Percentiles rank a stretch among this genome's conserved stretches.
These are phyloP conservation scores for Drosophila seguyi DNA, from an alignment of 1,140 invertebrate species.

Conservation along the genomic window DNA sequence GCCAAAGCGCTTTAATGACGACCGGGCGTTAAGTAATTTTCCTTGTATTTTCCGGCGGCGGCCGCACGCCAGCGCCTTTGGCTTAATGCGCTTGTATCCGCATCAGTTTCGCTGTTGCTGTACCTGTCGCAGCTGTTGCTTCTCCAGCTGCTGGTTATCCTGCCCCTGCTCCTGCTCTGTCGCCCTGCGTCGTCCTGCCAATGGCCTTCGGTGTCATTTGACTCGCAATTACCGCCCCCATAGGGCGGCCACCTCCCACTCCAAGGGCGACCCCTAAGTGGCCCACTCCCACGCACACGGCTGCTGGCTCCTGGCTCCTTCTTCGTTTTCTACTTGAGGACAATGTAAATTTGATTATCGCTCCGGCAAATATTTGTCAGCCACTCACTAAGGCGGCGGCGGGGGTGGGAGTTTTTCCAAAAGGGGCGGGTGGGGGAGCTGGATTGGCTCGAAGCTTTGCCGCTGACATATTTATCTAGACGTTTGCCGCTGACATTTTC, in stretches of 20 bases:
- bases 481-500: slow-evolving; percentile 74
- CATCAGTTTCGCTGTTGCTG: slow-evolving; percentile 53
- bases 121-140: slow-evolving; percentile 32
- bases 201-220: slow-evolving; percentile 53
- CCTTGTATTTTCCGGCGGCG: slow-evolving; percentile 53
- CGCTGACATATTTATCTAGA: slow-evolving; percentile 82
- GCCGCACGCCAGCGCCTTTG: slow-evolving; percentile 43
- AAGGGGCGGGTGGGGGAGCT: background rate
- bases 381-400: slow-evolving; percentile 20
- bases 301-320: slow-evolving; percentile 13
- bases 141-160: slow-evolving; percentile 39
- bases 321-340: slow-evolving; percentile 68
- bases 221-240: slow-evolving; percentile 59
- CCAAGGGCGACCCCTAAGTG: slow-evolving; percentile 30
- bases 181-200: slow-evolving; percentile 10
- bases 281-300: slow-evolving; percentile 21
- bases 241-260: background rate
- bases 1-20: slow-evolving; percentile 53
- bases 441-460: slow-evolving; percentile 32
- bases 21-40: slow-evolving; percentile 66
- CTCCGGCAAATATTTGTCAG: slow-evolving; percentile 72
- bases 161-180: background rate
- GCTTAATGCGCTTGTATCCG: slow-evolving; percentile 64
- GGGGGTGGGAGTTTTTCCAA: background rate
- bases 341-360: slow-evolving; percentile 84